A percentile compares a stretch with the other conserved stretches of the same genome.
Evolutionary conservation across 2,113 vertebrate species (phyloP).

Genomic region (Myrmecobius fasciatus): DNA sequence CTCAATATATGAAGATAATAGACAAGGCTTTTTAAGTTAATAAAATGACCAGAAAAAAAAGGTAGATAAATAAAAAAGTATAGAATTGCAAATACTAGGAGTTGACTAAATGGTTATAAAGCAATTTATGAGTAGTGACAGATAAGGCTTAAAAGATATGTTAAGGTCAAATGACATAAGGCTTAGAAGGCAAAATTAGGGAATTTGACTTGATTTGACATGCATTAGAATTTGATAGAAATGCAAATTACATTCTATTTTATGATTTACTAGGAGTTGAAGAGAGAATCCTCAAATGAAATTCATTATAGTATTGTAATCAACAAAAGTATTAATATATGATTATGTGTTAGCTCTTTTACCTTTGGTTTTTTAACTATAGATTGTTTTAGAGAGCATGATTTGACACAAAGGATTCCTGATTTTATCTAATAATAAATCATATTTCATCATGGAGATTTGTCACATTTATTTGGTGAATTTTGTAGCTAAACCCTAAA

Average conservation of each 20-base stretch:
- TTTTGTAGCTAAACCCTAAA: background rate
- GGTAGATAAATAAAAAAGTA: too few species aligned
- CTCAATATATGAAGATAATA: too few species aligned
- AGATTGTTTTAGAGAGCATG: background rate
- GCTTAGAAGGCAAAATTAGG: too few species aligned
- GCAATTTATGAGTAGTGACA: too few species aligned
- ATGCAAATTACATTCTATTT: background rate
- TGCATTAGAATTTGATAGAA: background rate
- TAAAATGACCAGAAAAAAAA: too few species aligned
- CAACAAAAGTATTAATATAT: background rate
- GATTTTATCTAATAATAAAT: background rate
- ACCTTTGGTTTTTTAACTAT: background rate
- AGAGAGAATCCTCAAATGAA: background rate
- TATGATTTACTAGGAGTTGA: background rate
- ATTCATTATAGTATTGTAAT: background rate
- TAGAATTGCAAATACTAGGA: too few species aligned
- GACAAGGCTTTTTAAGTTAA: too few species aligned
- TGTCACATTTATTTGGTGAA: slow-evolving; percentile 3
- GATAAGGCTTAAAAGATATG: too few species aligned
- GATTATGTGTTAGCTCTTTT: background rate
- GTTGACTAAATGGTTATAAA: too few species aligned
- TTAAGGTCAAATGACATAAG: too few species aligned
- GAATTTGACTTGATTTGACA: too few species aligned
- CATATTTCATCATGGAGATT: background rate
- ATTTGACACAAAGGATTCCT: slow-evolving; percentile 11